These are phyloP conservation scores for Vanessa atalanta DNA, from an alignment of 1,140 invertebrate genomes.

Conservation along the genomic window DNA sequence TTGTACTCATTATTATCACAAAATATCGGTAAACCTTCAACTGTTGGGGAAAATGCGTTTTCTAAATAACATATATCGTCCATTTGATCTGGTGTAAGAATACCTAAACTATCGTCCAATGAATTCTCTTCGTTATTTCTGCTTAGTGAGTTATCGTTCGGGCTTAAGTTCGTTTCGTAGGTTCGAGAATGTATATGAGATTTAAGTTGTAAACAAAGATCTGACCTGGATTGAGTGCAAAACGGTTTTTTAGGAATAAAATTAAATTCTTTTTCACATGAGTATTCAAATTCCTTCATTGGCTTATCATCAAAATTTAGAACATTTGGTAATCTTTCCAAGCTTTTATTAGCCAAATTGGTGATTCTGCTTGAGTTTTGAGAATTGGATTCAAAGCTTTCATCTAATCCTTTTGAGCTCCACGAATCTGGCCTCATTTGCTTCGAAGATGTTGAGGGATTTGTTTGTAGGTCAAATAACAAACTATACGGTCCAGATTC, in stretches of 20 bases:
- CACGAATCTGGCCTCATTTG: constrained; percentile 44
- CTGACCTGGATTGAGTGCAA: constrained; percentile 70
- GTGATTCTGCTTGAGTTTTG: constrained; percentile 47
- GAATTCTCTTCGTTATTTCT: constrained; percentile 87
- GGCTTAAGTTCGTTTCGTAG: constrained; percentile 69
- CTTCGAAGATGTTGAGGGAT: constrained; percentile 59
- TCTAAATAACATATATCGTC: constrained; percentile 84
- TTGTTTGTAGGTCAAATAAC: constrained; percentile 77
- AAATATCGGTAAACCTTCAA: constrained; percentile 76
- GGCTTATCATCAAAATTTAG: constrained; percentile 74
- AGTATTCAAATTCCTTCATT: constrained; percentile 77
- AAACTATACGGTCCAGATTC: constrained; percentile 82
- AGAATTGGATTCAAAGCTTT: constrained; percentile 40
- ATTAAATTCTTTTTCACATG: constrained; percentile 69
- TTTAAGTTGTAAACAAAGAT: constrained; percentile 73
- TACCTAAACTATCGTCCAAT: constrained; percentile 91
- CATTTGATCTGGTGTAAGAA: constrained; percentile 93
- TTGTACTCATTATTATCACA: constrained; percentile 71
- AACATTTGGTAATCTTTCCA: constrained; percentile 68
- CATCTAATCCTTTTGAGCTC: constrained; percentile 45
- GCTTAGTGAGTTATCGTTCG: constrained; percentile 74
- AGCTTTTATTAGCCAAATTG: constrained; percentile 53
- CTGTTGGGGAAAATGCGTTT: constrained; percentile 83
- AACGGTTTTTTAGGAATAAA: constrained; percentile 62
- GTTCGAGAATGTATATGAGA: constrained; percentile 61